These are phyloP conservation scores for Brachypodius melanocephalos DNA, from an alignment of 2,113 vertebrate genomes.

Conservation along the genomic window DNA sequence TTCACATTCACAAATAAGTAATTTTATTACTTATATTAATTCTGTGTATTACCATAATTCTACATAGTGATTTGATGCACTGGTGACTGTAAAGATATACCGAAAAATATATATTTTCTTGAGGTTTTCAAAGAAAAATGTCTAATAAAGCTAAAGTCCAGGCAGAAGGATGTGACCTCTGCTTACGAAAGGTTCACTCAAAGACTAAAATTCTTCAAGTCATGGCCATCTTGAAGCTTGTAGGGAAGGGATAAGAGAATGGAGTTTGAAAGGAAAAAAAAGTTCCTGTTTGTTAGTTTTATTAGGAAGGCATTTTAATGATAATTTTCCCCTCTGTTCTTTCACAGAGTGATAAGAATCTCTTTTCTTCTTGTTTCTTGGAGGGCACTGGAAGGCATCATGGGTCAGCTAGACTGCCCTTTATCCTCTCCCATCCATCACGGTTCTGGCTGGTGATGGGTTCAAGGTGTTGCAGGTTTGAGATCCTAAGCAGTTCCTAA, in stretches of 20 bases:
- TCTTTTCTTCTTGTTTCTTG: slow-evolving; percentile 63
- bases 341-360: slow-evolving; percentile 63
- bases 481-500: slow-evolving; percentile 67
- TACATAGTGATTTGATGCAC: neutral
- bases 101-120: neutral
- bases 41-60: neutral
- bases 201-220: slow-evolving; percentile 52
- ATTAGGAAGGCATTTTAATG: slow-evolving; percentile 65
- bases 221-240: slow-evolving; percentile 40
- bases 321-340: slow-evolving; percentile 62
- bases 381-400: slow-evolving; percentile 64
- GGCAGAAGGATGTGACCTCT: slow-evolving; percentile 41
- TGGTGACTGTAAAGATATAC: neutral
- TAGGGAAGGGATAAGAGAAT: slow-evolving; percentile 33
- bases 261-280: slow-evolving; percentile 46
- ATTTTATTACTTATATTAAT: neutral
- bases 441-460: slow-evolving; percentile 59
- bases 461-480: slow-evolving; percentile 68
- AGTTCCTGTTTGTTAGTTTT: slow-evolving; percentile 58
- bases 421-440: slow-evolving; percentile 70
- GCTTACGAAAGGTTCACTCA: slow-evolving; percentile 27
- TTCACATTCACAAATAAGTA: neutral
- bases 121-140: neutral
- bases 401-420: slow-evolving; percentile 62
- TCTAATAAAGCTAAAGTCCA: neutral